A percentile compares a stretch with the other conserved stretches of the same genome.
Conservation (phyloP, 2,888 invertebrate genomes). For the Hirtodrosophila trivittata region DNA sequence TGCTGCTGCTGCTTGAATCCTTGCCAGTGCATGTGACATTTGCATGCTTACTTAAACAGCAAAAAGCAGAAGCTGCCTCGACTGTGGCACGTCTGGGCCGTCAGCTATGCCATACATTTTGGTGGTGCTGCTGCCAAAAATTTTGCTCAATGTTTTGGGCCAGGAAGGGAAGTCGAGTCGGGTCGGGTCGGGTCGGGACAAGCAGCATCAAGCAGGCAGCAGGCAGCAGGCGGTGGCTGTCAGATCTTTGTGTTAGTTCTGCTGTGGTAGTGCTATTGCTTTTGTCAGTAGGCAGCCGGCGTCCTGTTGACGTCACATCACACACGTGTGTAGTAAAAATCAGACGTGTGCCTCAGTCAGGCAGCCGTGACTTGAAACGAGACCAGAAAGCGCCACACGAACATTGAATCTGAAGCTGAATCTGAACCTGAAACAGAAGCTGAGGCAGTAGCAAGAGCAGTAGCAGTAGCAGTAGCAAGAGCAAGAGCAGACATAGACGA, state of each 20-base stretch:
- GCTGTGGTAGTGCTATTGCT: conserved; percentile 15
- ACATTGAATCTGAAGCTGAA: no score
- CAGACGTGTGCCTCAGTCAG: conserved; percentile 58
- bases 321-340: conserved; percentile 72
- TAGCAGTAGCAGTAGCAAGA: neutral
- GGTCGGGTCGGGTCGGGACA: no score
- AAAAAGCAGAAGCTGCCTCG: conserved; percentile 46
- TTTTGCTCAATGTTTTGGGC: conserved; percentile 34
- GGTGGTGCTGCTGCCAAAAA: conserved; percentile 30
- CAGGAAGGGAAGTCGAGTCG: neutral
- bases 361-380: conserved; percentile 40
- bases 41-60: conserved; percentile 79
- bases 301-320: conserved; percentile 74
- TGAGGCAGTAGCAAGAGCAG: neutral
- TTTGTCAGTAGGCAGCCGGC: conserved; percentile 49
- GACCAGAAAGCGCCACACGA: neutral
- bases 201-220: neutral
- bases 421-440: no score
- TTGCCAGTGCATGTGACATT: conserved; percentile 68
- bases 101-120: conserved; percentile 62
- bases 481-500: neutral
- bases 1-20: neutral
- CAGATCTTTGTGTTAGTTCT: conserved; percentile 7
- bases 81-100: conserved; percentile 51
- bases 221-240: conserved; percentile 15